phyloP scores from a whole-genome alignment of 2,113 vertebrate genomes.

The Argyrosomus japonicus region DNA sequence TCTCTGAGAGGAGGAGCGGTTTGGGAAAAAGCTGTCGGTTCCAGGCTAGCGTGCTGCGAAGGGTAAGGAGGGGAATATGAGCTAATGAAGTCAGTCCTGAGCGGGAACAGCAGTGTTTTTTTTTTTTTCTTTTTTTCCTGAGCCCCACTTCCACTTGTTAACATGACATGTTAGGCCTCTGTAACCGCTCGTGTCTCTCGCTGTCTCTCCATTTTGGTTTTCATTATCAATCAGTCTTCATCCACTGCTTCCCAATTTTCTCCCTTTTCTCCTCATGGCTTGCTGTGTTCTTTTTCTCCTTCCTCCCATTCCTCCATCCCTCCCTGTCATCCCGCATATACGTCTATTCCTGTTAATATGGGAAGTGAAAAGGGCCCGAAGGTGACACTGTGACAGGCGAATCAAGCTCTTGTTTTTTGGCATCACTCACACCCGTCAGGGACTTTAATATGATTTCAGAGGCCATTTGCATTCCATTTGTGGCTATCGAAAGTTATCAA shows the following conservation, averaged over 20 bases:
- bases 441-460: conserved; percentile 68
- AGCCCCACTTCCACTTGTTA: conserved; percentile 61
- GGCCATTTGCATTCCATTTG: conserved; percentile 73
- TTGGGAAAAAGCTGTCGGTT: conserved; percentile 64
- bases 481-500: conserved; percentile 62
- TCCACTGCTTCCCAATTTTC: conserved; percentile 19
- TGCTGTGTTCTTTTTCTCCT: conserved; percentile 14
- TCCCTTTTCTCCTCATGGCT: conserved; percentile 1
- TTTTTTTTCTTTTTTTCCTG: conserved; percentile 20
- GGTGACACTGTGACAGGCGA: conserved; percentile 63
- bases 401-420: conserved; percentile 54
- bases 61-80: conserved; percentile 53
- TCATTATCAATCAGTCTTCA: conserved; percentile 59
- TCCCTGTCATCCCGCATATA: conserved; percentile 43
- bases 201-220: conserved; percentile 39
- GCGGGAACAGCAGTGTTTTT: conserved; percentile 35
- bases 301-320: conserved; percentile 19
- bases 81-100: conserved; percentile 72
- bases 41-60: conserved; percentile 40
- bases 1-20: conserved; percentile 41
- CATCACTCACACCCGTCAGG: conserved; percentile 68
- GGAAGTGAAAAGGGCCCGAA: conserved; percentile 49
- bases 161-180: conserved; percentile 59
- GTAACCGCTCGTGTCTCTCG: conserved; percentile 33
- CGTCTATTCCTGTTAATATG: conserved; percentile 42